Conservation (phyloP, 2,888 invertebrate genomes). For the Drosophila lacicola region DNA sequence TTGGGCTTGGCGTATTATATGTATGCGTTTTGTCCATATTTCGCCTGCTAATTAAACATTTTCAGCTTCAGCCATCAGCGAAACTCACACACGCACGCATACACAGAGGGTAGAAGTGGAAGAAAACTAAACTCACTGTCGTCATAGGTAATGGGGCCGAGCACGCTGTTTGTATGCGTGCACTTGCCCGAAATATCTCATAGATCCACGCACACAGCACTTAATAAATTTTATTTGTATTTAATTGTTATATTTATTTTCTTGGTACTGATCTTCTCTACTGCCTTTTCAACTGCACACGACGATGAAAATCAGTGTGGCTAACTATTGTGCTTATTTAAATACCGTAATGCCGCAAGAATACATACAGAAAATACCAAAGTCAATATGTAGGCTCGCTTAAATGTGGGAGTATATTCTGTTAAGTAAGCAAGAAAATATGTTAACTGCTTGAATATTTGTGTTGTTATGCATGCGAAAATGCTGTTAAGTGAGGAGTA, state of each 20-base stretch:
- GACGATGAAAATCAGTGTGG: slow-evolving; percentile 59
- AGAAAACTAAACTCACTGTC: slow-evolving; percentile 75
- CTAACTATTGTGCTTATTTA: slow-evolving; percentile 8
- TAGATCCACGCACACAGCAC: slow-evolving; percentile 62
- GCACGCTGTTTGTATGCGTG: slow-evolving; percentile 61
- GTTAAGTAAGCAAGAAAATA: slow-evolving; percentile 1
- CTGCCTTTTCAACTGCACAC: slow-evolving; percentile 65
- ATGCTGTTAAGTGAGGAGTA: not conserved
- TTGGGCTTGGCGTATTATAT: slow-evolving; percentile 32
- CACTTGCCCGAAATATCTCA: slow-evolving; percentile 51
- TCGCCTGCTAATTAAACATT: slow-evolving; percentile 75
- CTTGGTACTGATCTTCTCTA: slow-evolving; percentile 63
- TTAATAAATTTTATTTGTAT: slow-evolving; percentile 49
- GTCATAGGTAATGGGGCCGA: slow-evolving; percentile 66
- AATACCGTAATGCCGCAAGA: slow-evolving; percentile 44
- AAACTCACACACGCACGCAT: slow-evolving; percentile 68
- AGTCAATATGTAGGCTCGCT: not conserved
- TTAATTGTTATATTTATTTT: slow-evolving; percentile 55
- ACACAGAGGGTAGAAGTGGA: slow-evolving; percentile 49
- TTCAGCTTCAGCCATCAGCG: slow-evolving; percentile 67
- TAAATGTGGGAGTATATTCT: slow-evolving; percentile 16
- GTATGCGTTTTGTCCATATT: slow-evolving; percentile 45
- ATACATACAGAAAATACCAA: slow-evolving; percentile 44
- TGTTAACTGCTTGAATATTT: not conserved
- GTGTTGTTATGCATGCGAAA: not conserved